phyloP scores from a whole-genome alignment of 2,113 vertebrate species.

The Australoheros scitulus region DNA sequence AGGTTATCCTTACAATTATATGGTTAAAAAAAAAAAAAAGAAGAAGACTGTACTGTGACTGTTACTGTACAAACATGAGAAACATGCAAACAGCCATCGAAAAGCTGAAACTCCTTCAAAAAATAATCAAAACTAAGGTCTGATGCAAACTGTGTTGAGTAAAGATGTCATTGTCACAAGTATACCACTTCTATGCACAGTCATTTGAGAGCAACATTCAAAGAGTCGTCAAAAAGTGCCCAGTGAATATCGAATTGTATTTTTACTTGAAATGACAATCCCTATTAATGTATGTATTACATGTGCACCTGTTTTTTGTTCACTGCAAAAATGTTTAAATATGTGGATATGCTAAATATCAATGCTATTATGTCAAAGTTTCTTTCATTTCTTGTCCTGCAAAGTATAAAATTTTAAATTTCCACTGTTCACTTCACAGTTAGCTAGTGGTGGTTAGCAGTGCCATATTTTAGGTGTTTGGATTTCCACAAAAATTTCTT shows the following conservation, averaged over 20 bases:
- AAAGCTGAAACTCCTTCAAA: not conserved
- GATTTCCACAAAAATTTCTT: too few species aligned
- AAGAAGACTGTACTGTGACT: not conserved
- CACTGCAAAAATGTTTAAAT: not conserved
- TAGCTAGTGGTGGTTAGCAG: too few species aligned
- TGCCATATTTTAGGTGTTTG: too few species aligned
- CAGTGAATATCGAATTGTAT: not conserved
- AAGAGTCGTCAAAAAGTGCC: not conserved
- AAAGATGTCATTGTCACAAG: not conserved
- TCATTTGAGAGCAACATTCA: not conserved
- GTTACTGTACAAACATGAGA: not conserved
- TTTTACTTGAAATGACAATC: not conserved
- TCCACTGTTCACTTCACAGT: too few species aligned
- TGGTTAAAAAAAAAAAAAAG: too few species aligned
- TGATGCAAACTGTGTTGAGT: not conserved
- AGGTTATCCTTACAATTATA: not conserved
- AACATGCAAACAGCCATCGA: not conserved
- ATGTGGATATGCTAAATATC: not conserved
- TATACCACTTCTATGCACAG: not conserved
- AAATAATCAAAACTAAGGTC: not conserved
- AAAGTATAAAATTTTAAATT: too few species aligned
- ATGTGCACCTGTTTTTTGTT: too few species aligned
- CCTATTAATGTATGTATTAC: not conserved
- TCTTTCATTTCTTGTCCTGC: not conserved
- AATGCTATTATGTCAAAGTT: not conserved